These are phyloP conservation scores for Batillaria attramentaria DNA, from an alignment of 1,140 invertebrate species.

Conservation along the genomic window DNA sequence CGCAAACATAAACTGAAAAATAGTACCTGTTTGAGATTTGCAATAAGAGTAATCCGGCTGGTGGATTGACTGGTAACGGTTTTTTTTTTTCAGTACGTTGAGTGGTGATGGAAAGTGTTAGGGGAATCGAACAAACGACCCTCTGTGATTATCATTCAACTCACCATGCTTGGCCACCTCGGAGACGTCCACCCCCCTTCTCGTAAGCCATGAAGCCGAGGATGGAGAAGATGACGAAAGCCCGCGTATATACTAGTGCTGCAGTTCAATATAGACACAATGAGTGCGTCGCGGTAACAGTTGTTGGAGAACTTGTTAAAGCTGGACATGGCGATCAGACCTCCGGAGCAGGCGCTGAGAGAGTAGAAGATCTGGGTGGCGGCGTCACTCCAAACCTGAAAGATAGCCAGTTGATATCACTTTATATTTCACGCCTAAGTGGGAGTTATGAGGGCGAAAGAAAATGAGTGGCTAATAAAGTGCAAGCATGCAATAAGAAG, in stretches of 20 bases:
- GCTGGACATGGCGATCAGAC: conserved; percentile 93
- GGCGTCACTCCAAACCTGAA: conserved; percentile 88
- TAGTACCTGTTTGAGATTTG: no score
- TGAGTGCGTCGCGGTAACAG: conserved; percentile 86
- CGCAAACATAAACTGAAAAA: no score
- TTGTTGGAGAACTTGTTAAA: conserved; percentile 95
- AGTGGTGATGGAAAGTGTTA: no score
- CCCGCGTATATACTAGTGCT: conserved; percentile 98
- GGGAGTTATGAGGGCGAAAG: not conserved
- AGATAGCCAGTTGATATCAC: conserved; percentile 8
- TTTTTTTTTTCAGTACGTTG: no score
- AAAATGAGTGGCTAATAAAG: not conserved
- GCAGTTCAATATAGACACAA: conserved; percentile 95
- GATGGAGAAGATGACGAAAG: conserved; percentile 97
- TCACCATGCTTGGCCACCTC: conserved; percentile 67
- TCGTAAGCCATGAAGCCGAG: conserved; percentile 80
- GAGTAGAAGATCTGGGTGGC: conserved; percentile 95
- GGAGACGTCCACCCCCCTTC: conserved; percentile 61
- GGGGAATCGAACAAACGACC: no score
- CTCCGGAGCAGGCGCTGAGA: conserved; percentile 92
- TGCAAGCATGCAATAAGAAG: not conserved
- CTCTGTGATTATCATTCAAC: not conserved
- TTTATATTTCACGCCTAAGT: not conserved
- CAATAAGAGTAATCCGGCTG: no score
- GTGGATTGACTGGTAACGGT: no score